A percentile compares a stretch with the other conserved stretches of the same genome.
Conservation (phyloP, 2,113 vertebrate genomes). For the Phalacrocorax brasilianus region DNA sequence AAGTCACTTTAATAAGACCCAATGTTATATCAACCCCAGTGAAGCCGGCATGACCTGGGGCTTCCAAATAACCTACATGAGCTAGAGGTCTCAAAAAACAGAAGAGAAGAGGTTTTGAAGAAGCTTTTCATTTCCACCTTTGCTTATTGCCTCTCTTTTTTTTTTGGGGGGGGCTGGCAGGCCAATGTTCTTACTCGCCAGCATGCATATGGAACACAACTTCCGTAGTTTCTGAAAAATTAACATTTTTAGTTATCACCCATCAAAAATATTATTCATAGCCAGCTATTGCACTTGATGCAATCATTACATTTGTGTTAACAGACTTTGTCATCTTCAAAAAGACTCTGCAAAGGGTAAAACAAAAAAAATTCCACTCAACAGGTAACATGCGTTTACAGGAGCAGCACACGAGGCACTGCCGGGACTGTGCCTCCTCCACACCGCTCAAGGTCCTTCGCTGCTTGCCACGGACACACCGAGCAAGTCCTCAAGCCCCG, state of each 20-base stretch:
- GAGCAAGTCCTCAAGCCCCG: not conserved
- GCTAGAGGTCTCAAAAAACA: not conserved
- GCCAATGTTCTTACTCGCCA: not conserved
- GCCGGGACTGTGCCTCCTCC: not conserved
- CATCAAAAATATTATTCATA: not conserved
- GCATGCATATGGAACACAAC: not conserved
- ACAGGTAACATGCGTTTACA: not conserved
- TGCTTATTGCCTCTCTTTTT: not conserved
- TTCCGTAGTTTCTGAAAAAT: not conserved
- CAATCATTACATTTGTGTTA: not conserved
- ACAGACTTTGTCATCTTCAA: not conserved
- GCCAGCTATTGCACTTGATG: not conserved
- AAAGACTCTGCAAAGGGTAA: not conserved
- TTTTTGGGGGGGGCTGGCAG: not conserved
- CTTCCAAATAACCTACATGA: not conserved
- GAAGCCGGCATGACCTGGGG: not conserved
- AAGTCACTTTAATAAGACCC: not conserved
- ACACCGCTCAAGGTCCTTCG: fast-evolving
- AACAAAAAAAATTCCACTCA: not conserved
- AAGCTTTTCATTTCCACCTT: not conserved
- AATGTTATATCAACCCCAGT: not conserved
- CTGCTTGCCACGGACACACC: not conserved
- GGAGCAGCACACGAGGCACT: fast-evolving
- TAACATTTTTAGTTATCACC: not conserved
- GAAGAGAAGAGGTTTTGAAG: not conserved